Evolutionary conservation across 1,140 invertebrate genomes (phyloP), one percentile per base, ranked within the genome.

Genomic region (Drosophila nigrodunni): DNA sequence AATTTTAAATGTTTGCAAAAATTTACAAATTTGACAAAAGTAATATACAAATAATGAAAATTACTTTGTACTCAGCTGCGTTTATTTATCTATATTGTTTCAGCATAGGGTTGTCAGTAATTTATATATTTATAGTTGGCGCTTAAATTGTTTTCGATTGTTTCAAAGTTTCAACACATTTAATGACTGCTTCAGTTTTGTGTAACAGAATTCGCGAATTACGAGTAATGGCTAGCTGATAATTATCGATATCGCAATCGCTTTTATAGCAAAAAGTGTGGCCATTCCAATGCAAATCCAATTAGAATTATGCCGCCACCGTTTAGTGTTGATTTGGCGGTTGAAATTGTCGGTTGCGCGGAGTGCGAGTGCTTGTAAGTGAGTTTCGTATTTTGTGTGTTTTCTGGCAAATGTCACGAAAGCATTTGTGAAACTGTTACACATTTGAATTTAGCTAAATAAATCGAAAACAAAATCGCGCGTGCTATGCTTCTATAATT

Each of bases 401-500:
- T 37, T 30, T 39, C 21, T 41, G 34, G 37, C 54, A 60, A 55
- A 60, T 68, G 35, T 34, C 41, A 46, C 55, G 41, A 47, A 70
- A 59, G 18, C 25, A 46, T 49, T 57, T 58, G 49, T 49, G 25
- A 30, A 44, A 79, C 25, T 49, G 73, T 55, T 65, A 64, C 43
- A 69, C 54, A 69, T 67, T 74, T 57, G 49, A 52, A 73, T 68
- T 62, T 74, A 61, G 46, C 52, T 46, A 67, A 74, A 43, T 39
- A 87, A 80, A 88, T 77, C 70, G 54, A 52, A 54, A 57, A 5
- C 18, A 9, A 78, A 50, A n/a, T 78, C 65, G 74, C 60, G 85
- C 80, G 80, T 89, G 85, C 54, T 47, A 67, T 77, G 67, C 30
- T 69, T 87, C 46, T 64, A 68, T 66, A 80, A 89, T 61, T 68